Conservation (phyloP, 1,140 invertebrate genomes). For the Drosophila varians region DNA sequence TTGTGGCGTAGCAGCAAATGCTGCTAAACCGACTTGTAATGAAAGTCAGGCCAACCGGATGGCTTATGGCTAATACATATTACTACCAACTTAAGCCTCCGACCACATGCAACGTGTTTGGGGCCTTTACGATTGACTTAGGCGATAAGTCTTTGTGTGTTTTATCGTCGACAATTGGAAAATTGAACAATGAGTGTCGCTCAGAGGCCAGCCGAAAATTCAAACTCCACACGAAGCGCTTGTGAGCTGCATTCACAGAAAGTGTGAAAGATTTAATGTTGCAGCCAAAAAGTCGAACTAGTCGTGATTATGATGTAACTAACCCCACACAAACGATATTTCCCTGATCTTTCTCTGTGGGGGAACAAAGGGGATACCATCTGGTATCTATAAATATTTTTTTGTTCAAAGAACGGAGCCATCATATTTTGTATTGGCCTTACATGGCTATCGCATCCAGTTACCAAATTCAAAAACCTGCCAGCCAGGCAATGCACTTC, state of each 20-base stretch:
- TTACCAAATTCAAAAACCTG: conserved; percentile 28
- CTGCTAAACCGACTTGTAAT: conserved; percentile 15
- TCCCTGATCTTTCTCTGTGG: conserved; percentile 30
- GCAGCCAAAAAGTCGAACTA: conserved; percentile 30
- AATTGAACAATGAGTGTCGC: conserved; percentile 72
- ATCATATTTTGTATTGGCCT: conserved; percentile 47
- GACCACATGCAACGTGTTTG: conserved; percentile 66
- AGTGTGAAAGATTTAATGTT: conserved; percentile 51
- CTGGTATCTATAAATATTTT: conserved; percentile 34
- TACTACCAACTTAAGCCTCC: conserved; percentile 14
- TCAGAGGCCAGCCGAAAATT: conserved; percentile 17
- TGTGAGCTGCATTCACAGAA: conserved; percentile 22
- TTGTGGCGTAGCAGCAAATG: background rate
- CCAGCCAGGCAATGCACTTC: conserved; percentile 15
- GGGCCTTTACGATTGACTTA: conserved; percentile 58
- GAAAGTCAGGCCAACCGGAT: conserved; percentile 40
- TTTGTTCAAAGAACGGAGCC: conserved; percentile 54
- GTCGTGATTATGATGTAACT: conserved; percentile 44
- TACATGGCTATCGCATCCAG: conserved; percentile 16
- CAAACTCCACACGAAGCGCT: conserved; percentile 6
- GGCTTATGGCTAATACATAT: conserved; percentile 31
- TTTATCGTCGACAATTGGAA: conserved; percentile 74
- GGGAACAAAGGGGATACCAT: conserved; percentile 14
- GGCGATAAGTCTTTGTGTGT: conserved; percentile 66
- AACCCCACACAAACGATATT: conserved; percentile 27